Conservation (phyloP, 2,113 vertebrate species). For the Halichoerus grypus region DNA sequence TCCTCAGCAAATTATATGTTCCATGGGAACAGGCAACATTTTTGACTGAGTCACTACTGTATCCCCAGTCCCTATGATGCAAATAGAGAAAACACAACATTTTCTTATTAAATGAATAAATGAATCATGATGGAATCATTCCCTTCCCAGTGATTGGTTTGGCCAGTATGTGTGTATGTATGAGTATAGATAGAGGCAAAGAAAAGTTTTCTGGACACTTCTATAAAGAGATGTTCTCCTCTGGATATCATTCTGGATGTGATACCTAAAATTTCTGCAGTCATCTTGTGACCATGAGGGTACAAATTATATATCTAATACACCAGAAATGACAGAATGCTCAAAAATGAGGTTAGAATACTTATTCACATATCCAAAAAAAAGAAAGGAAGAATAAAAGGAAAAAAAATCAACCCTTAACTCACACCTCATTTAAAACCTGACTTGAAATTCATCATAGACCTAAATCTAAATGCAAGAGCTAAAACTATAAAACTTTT, state of each 20-base stretch:
- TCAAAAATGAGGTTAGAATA: not conserved
- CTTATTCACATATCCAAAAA: not conserved
- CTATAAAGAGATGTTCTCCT: not conserved
- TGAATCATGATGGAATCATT: not conserved
- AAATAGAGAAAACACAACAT: not conserved
- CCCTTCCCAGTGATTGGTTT: not conserved
- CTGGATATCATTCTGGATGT: not conserved
- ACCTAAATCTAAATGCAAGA: not conserved
- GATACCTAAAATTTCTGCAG: not conserved
- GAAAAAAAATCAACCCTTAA: not conserved
- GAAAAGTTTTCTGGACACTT: not conserved
- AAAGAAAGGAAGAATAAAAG: not conserved
- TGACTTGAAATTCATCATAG: not conserved
- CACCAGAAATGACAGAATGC: not conserved
- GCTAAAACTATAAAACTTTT: constrained; percentile 21
- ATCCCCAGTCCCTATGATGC: not conserved
- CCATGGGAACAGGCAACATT: not conserved
- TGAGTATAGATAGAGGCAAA: not conserved
- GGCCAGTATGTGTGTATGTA: not conserved
- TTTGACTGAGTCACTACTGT: not conserved
- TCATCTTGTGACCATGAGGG: not conserved
- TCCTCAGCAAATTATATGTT: not conserved
- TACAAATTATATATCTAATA: not conserved
- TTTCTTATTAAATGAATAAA: not conserved
- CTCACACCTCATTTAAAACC: not conserved